These are phyloP conservation scores for Deroptyus accipitrinus DNA, from an alignment of 2,113 vertebrate genomes.

Conservation along the genomic window DNA sequence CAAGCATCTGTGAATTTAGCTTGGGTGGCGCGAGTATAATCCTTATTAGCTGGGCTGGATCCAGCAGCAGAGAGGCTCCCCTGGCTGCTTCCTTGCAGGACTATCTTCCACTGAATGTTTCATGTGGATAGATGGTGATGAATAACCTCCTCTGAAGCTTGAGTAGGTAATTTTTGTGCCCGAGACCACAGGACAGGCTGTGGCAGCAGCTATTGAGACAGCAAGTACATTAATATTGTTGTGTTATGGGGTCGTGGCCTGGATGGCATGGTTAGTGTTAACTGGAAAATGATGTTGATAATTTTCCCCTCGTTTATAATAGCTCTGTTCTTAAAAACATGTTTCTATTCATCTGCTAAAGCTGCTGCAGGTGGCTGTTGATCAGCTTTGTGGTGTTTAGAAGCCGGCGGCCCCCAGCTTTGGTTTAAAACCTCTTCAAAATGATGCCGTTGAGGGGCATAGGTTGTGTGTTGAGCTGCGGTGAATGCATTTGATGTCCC, in stretches of 20 bases:
- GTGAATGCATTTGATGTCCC: background rate
- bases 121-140: background rate
- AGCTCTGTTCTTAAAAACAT: fast-evolving
- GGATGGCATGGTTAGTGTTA: background rate
- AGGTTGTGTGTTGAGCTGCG: background rate
- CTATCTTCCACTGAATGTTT: background rate
- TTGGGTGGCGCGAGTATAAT: background rate
- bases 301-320: background rate
- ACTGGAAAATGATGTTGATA: background rate
- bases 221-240: background rate
- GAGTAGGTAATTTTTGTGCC: background rate
- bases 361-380: background rate
- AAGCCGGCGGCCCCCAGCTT: background rate
- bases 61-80: background rate
- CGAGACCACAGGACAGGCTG: background rate
- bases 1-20: background rate
- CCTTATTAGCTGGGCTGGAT: background rate
- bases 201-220: background rate
- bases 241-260: background rate
- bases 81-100: background rate
- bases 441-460: fast-evolving
- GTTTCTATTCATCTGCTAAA: background rate
- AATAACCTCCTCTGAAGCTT: background rate
- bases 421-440: background rate
- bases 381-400: background rate